Conservation (phyloP, 1,140 invertebrate genomes). For the Zaprionus camerounensis region DNA sequence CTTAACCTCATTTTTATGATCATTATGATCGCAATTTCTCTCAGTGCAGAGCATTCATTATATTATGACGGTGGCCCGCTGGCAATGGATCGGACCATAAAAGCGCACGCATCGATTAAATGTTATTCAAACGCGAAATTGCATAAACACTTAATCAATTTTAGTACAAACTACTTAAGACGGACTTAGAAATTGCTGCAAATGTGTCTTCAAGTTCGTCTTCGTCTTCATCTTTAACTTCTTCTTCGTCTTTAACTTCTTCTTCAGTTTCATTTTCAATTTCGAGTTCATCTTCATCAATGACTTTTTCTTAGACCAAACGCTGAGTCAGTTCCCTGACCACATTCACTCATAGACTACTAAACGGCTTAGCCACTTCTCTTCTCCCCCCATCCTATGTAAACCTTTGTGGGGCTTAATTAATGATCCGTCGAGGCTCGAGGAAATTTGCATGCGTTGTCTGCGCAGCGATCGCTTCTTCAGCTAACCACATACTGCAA, state of each 20-base stretch:
- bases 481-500: slow-evolving; percentile 31
- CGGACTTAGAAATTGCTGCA: slow-evolving; percentile 37
- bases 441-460: slow-evolving; percentile 56
- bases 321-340: slow-evolving; percentile 24
- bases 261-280: background rate
- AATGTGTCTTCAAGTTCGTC: background rate
- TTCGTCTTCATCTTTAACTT: background rate
- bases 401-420: slow-evolving; percentile 60
- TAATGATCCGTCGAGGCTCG: slow-evolving; percentile 65
- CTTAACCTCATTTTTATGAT: background rate
- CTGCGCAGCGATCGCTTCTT: slow-evolving; percentile 54
- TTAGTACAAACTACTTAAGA: slow-evolving; percentile 37
- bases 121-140: slow-evolving; percentile 70
- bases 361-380: slow-evolving; percentile 16
- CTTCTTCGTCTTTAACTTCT: background rate
- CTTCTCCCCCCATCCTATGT: background rate
- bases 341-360: slow-evolving; percentile 20
- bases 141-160: slow-evolving; percentile 72
- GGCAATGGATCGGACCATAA: slow-evolving; percentile 42
- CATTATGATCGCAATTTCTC: background rate
- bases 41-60: slow-evolving; percentile 47
- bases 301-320: background rate
- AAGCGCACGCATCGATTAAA: slow-evolving; percentile 64
- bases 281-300: slow-evolving; percentile 4
- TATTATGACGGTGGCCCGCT: slow-evolving; percentile 29